Evolutionary conservation across 2,797 vertebrate species (phyloP), one percentile per base, ranked within the genome.

Genomic region (Sebastes variabilis): DNA sequence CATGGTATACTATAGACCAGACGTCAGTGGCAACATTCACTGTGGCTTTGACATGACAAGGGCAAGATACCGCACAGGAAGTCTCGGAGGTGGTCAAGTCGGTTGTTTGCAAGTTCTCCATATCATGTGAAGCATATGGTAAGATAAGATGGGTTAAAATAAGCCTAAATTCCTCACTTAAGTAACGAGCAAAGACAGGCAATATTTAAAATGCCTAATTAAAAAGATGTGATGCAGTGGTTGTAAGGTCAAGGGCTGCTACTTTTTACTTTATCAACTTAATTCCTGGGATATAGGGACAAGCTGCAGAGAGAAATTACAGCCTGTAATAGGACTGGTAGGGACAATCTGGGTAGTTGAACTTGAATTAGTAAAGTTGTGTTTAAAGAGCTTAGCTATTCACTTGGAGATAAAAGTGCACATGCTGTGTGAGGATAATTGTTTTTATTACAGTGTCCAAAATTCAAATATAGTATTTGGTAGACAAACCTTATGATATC

Each of bases 31-130:
- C 4, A 4, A 34, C 11, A 24, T 6, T 52, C 4, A 54, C 30
- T 30, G 9, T 49, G 12, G 5, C 11, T 4, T 8, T 49, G 36
- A 16, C 5, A 2, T 24, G 27, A 49, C n/a, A 8, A 3, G 3
- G 3, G 0, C 22, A 18, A 72, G n/a, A 59, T 49, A 46, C 0
- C 0, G 32, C 16, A 13, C 7, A 30, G 58, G 58, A 13, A 1
- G 32, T 66, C 38, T 16, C 3, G 6, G 10, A 32, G n/a, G 14
- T 25, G 24, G 61, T 12, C 32, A 13, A 8, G 18, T 59, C 8
- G 0, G 1, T 27, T 46, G 64, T 27, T 46, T 25, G 22, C 9
- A 27, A 65, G 18, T 22, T 8, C 30, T 16, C 4, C 0, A 3
- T 58, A 29, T 56, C 25, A 29, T 56, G 18, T 66, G 18, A 30